These are phyloP conservation scores for Spialia ferax DNA, from an alignment of 2,888 invertebrate species.

Conservation along the genomic window DNA sequence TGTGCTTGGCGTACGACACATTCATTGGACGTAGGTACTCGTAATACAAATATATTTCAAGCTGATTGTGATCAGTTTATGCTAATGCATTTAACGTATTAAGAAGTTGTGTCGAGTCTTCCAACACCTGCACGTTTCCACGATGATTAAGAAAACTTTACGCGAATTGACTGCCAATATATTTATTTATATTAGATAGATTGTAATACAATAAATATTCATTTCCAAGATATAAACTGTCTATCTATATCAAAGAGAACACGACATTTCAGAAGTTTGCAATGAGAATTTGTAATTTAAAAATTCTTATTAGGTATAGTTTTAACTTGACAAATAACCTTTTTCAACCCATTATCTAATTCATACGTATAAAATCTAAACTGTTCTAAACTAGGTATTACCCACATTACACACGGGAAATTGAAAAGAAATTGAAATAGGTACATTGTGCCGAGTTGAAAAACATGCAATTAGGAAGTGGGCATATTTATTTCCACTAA, in stretches of 20 bases:
- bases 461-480: slow-evolving; percentile 12
- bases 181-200: neutral
- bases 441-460: slow-evolving; percentile 3
- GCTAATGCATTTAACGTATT: slow-evolving; percentile 17
- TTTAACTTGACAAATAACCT: too few relatives aligned
- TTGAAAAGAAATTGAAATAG: slow-evolving; percentile 23
- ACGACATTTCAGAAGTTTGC: too few relatives aligned
- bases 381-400: neutral
- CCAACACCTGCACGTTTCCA: slow-evolving; percentile 6
- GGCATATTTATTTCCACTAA: slow-evolving; percentile 12
- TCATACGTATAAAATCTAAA: slow-evolving; percentile 2
- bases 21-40: neutral
- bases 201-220: slow-evolving; percentile 8
- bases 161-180: slow-evolving; percentile 11
- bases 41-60: slow-evolving; percentile 13
- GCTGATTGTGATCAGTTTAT: slow-evolving; percentile 15
- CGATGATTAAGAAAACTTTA: slow-evolving; percentile 15
- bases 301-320: too few relatives aligned
- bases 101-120: slow-evolving; percentile 9
- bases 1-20: neutral
- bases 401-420: neutral
- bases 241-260: neutral
- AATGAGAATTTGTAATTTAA: too few relatives aligned
- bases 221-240: neutral
- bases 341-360: too few relatives aligned